Conservation (phyloP, 2,113 vertebrate species). For the Puntigrus tetrazona region DNA sequence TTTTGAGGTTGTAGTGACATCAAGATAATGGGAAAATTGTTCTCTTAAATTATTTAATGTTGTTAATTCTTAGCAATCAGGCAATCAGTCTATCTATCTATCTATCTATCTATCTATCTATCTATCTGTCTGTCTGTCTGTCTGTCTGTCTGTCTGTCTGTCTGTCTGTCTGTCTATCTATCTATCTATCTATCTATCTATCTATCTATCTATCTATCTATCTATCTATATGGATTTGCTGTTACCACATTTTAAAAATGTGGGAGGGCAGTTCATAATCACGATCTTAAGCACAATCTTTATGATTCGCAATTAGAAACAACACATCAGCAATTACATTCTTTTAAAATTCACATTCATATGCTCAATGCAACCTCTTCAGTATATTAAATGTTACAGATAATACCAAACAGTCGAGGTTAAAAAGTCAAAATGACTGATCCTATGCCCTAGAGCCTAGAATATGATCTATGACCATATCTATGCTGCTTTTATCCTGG, state of each 20-base stretch:
- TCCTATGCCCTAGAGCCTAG: background rate
- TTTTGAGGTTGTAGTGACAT: background rate
- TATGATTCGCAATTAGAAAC: background rate
- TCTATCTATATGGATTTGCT: background rate
- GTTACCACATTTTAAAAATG: background rate
- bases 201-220: too few species aligned
- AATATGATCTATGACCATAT: conserved; percentile 1
- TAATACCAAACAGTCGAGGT: background rate
- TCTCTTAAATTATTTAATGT: background rate
- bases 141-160: too few species aligned
- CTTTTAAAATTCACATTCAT: background rate
- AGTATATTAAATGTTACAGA: background rate
- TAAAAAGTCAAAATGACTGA: background rate
- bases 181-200: too few species aligned
- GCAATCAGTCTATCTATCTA: too few species aligned
- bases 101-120: too few species aligned
- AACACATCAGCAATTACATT: background rate
- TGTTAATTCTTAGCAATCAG: too few species aligned
- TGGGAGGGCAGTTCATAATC: background rate
- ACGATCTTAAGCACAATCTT: background rate
- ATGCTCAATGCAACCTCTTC: background rate
- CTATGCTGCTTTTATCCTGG: background rate
- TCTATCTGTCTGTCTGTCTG: too few species aligned
- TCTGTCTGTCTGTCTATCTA: too few species aligned
- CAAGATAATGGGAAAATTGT: background rate